Evolutionary conservation across 2,888 invertebrate species (phyloP).

Genomic region (Orthosia gracilis): DNA sequence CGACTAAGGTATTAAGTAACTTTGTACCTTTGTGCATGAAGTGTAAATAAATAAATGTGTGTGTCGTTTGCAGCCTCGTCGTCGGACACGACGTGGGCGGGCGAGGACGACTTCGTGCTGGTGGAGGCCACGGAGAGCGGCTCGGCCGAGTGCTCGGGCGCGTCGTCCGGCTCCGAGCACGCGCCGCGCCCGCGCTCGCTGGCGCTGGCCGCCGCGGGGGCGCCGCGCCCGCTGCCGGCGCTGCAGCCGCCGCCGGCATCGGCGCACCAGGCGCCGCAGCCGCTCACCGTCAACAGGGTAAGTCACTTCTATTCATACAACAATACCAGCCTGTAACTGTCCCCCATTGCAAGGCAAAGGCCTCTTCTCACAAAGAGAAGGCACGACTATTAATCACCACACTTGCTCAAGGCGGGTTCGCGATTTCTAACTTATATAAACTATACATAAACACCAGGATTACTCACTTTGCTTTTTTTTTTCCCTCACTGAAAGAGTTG

Average conservation of each 20-base stretch:
- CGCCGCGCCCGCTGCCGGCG: slow-evolving; percentile 32
- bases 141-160: slow-evolving; percentile 84
- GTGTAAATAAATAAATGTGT: too few species aligned
- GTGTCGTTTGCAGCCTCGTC: slow-evolving; percentile 81
- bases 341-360: too few species aligned
- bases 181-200: slow-evolving; percentile 86
- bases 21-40: too few species aligned
- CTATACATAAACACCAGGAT: too few species aligned
- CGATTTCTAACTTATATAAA: too few species aligned
- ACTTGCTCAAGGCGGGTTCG: too few species aligned
- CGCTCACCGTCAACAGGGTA: slow-evolving; percentile 39
- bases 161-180: slow-evolving; percentile 84
- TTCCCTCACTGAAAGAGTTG: too few species aligned
- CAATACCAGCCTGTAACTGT: too few species aligned
- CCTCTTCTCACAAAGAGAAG: too few species aligned
- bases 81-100: slow-evolving; percentile 91
- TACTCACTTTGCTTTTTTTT: too few species aligned
- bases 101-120: slow-evolving; percentile 96
- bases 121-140: slow-evolving; percentile 94
- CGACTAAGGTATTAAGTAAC: too few species aligned
- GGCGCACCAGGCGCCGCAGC: slow-evolving; percentile 15
- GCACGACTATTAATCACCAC: too few species aligned
- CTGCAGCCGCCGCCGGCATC: background rate
- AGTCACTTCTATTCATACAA: background rate
- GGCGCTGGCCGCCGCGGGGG: slow-evolving; percentile 71